These are phyloP conservation scores for Mythimna vitellina DNA, from an alignment of 2,888 invertebrate genomes.

Conservation along the genomic window DNA sequence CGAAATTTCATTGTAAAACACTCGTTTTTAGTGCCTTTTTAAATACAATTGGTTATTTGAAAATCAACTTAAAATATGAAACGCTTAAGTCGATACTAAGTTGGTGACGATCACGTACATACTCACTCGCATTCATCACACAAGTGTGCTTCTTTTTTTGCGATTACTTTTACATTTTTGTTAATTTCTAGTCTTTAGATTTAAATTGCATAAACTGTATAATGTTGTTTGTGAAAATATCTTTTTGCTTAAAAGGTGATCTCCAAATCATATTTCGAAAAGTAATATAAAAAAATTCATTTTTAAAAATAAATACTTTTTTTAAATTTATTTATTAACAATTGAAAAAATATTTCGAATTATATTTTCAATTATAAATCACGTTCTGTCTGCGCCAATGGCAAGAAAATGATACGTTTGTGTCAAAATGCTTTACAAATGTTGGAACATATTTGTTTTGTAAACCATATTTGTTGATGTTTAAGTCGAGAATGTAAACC, in stretches of 20 bases:
- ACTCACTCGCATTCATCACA: too few relatives aligned
- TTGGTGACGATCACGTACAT: not conserved
- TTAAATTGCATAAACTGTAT: too few relatives aligned
- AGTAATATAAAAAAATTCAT: too few relatives aligned
- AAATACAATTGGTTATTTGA: not conserved
- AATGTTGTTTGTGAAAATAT: too few relatives aligned
- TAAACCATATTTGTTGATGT: conserved; percentile 24
- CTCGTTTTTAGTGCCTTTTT: too few relatives aligned
- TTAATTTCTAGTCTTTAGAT: too few relatives aligned
- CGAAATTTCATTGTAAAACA: not conserved
- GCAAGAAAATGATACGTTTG: conserved; percentile 2
- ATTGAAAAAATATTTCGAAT: not conserved
- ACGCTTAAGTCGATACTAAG: not conserved
- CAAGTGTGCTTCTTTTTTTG: too few relatives aligned
- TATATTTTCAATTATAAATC: not conserved
- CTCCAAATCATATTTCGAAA: too few relatives aligned
- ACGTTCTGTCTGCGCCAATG: not conserved
- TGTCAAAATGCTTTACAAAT: conserved; percentile 9
- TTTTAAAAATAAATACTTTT: too few relatives aligned
- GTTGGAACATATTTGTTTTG: conserved; percentile 26
- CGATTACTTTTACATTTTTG: too few relatives aligned
- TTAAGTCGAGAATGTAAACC: not conserved
- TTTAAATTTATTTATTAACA: too few relatives aligned
- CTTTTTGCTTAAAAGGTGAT: too few relatives aligned
- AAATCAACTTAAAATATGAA: not conserved